Percentiles rank a stretch among this genome's conserved stretches.
phyloP scores from a whole-genome alignment of 1,140 invertebrate genomes.

The Cheumatopsyche charites region DNA sequence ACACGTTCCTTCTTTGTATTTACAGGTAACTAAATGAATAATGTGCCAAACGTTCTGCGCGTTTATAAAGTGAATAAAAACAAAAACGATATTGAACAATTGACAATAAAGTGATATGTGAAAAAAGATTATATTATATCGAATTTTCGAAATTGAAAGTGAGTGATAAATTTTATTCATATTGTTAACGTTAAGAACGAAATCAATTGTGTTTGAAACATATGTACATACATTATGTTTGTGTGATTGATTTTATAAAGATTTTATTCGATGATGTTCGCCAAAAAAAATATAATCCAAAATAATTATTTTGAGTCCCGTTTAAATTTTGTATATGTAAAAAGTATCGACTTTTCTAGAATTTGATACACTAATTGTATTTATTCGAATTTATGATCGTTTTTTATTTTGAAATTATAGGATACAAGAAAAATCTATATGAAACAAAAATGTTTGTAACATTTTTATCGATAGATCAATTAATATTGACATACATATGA shows the following conservation, averaged over 20 bases:
- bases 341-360: slow-evolving; percentile 5
- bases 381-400: slow-evolving; percentile 9
- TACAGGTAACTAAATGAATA: slow-evolving; percentile 27
- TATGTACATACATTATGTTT: slow-evolving; percentile 7
- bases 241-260: slow-evolving; percentile 23
- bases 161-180: slow-evolving; percentile 13
- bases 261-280: background rate
- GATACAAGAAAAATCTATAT: background rate
- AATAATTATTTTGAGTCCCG: no score
- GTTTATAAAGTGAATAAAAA: slow-evolving; percentile 3
- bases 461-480: slow-evolving; percentile 25
- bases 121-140: slow-evolving; percentile 8
- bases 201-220: background rate
- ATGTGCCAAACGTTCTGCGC: slow-evolving; percentile 6
- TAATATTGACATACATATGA: background rate
- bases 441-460: slow-evolving; percentile 20
- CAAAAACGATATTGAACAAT: background rate
- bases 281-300: background rate
- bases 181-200: background rate
- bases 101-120: slow-evolving; percentile 27
- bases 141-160: slow-evolving; percentile 6
- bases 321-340: background rate
- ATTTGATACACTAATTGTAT: background rate
- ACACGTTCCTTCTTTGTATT: background rate
- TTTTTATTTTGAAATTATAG: slow-evolving; percentile 4